These are phyloP conservation scores for Argyra leucocephala DNA, from an alignment of 2,888 invertebrate species.

Conservation along the genomic window DNA sequence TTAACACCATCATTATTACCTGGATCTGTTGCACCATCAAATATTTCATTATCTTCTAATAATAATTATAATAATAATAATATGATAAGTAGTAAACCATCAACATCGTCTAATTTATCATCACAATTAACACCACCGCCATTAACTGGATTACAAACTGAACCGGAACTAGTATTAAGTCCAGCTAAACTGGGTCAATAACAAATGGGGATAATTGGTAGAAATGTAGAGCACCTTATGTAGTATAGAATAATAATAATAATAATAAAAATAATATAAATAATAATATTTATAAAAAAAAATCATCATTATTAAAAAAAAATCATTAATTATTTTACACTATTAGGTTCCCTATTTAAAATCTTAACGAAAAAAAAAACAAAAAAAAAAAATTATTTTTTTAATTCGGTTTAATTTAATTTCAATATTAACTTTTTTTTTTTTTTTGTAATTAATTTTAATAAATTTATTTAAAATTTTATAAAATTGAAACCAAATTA, in stretches of 20 bases:
- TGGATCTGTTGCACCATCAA: constrained; percentile 13
- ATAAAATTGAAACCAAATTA: too few species aligned
- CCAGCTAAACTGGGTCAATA: constrained; percentile 44
- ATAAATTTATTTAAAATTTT: too few species aligned
- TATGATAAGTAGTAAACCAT: constrained; percentile 12
- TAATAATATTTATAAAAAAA: not conserved
- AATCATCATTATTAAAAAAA: not conserved
- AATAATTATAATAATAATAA: constrained; percentile 20
- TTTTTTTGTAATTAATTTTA: too few species aligned
- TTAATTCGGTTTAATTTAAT: too few species aligned
- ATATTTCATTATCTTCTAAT: constrained; percentile 18
- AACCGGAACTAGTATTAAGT: constrained; percentile 43
- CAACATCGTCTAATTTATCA: constrained; percentile 14
- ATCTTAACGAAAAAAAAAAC: too few species aligned
- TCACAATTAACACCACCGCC: constrained; percentile 17
- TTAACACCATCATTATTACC: constrained; percentile 23
- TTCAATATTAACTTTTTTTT: too few species aligned
- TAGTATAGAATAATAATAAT: constrained; percentile 4
- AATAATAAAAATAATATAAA: not conserved
- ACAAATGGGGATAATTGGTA: constrained; percentile 14
- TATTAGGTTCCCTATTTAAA: too few species aligned
- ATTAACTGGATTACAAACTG: constrained; percentile 22
- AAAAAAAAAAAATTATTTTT: too few species aligned
- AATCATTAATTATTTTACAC: too few species aligned
- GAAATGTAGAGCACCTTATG: constrained; percentile 9